Percentiles rank a stretch among this genome's conserved stretches.
These are phyloP conservation scores for Agriopis leucophaearia DNA, from an alignment of 2,888 invertebrate species.

Conservation along the genomic window DNA sequence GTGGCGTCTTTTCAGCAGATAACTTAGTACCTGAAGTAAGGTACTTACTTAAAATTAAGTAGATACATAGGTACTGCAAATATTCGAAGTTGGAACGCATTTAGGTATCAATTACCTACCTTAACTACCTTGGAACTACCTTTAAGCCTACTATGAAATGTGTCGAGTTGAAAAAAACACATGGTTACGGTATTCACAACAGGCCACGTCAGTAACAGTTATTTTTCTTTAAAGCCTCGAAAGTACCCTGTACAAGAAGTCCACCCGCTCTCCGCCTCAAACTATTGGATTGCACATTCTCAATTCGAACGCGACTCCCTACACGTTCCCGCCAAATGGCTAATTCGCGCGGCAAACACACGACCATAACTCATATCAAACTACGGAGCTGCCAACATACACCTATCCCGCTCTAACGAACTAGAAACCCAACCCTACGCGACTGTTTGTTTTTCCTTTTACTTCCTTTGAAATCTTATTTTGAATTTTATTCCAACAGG, in stretches of 20 bases:
- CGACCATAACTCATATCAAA: constrained; percentile 84
- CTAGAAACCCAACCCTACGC: constrained; percentile 72
- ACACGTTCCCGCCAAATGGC: constrained; percentile 80
- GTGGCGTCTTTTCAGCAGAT: too few species aligned
- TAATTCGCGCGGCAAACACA: constrained; percentile 83
- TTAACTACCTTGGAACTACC: neutral
- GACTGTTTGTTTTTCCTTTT: constrained; percentile 82
- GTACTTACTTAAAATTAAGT: neutral
- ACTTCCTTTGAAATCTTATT: constrained; percentile 85
- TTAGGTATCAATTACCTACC: too few species aligned
- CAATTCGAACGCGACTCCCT: constrained; percentile 62
- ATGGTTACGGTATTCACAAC: neutral
- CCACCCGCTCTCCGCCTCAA: constrained; percentile 11
- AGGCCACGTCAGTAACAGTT: neutral
- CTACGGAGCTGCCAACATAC: constrained; percentile 67
- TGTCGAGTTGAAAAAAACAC: neutral
- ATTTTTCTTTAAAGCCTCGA: neutral
- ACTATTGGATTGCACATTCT: constrained; percentile 37
- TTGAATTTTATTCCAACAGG: constrained; percentile 85
- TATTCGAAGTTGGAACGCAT: neutral
- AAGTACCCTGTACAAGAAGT: constrained; percentile 15
- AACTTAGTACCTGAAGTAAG: too few species aligned
- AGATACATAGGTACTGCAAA: neutral
- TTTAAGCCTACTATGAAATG: neutral
- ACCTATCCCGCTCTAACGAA: constrained; percentile 76